Evolutionary conservation across 2,113 vertebrate genomes (phyloP).

Genomic region (Chauna torquata): DNA sequence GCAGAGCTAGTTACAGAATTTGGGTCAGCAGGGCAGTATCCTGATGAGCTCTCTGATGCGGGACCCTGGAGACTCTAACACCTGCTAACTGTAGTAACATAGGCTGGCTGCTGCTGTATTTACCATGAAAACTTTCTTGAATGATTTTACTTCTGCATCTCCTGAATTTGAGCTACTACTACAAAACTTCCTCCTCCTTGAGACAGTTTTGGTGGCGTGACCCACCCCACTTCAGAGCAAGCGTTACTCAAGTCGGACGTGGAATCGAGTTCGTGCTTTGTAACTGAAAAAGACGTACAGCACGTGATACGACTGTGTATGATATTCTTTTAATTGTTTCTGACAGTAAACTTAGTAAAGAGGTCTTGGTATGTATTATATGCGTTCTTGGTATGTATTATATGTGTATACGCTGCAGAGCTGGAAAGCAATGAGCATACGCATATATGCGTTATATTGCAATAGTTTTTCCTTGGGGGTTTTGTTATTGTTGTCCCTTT

Average conservation of each 20-base stretch:
- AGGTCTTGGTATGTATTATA: background rate
- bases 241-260: background rate
- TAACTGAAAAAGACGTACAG: background rate
- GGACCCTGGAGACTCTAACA: background rate
- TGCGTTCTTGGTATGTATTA: background rate
- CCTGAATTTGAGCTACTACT: background rate
- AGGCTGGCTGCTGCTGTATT: background rate
- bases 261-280: background rate
- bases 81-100: background rate
- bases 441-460: background rate
- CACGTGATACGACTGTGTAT: background rate
- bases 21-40: background rate
- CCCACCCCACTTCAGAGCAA: background rate
- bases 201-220: background rate
- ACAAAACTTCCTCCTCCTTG: background rate
- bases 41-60: background rate
- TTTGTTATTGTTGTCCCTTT: constrained; percentile 55
- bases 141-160: background rate
- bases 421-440: background rate
- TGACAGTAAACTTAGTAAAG: background rate
- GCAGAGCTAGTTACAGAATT: background rate
- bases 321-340: background rate
- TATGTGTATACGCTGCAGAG: background rate
- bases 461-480: background rate
- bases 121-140: background rate